A percentile compares a stretch with the other conserved stretches of the same genome.
These are phyloP conservation scores for Matsumyia berberina DNA, from an alignment of 2,888 invertebrate genomes.

Conservation along the genomic window DNA sequence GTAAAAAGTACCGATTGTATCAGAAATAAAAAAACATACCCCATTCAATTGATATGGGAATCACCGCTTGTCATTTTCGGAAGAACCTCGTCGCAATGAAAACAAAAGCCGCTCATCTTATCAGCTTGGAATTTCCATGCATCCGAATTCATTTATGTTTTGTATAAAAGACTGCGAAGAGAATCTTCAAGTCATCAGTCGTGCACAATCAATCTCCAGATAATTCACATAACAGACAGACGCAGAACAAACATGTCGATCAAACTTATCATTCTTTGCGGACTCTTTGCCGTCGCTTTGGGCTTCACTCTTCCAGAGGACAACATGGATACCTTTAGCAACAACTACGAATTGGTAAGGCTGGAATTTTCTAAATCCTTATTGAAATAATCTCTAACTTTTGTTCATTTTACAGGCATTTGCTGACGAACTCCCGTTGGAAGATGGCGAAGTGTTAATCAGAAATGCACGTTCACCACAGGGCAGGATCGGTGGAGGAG, in stretches of 20 bases:
- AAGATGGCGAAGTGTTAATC: neutral
- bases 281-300: slow-evolving; percentile 28
- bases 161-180: neutral
- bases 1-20: no score
- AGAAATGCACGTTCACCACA: slow-evolving; percentile 47
- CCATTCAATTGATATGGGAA: no score
- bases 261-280: slow-evolving; percentile 24
- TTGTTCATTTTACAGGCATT: neutral
- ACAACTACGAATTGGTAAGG: slow-evolving; percentile 4
- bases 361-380: neutral
- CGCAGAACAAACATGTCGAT: neutral
- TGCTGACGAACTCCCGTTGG: neutral
- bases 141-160: neutral
- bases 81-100: no score
- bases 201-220: neutral
- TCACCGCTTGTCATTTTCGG: neutral
- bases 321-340: neutral
- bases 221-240: neutral
- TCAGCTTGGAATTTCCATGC: neutral
- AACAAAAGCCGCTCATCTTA: neutral
- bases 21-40: no score
- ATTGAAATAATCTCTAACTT: neutral
- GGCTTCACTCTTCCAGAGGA: slow-evolving; percentile 47
- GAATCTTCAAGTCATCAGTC: neutral
- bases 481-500: slow-evolving; percentile 10